Conservation (phyloP, 2,888 invertebrate genomes). For the Sclerodermus sp. region DNA sequence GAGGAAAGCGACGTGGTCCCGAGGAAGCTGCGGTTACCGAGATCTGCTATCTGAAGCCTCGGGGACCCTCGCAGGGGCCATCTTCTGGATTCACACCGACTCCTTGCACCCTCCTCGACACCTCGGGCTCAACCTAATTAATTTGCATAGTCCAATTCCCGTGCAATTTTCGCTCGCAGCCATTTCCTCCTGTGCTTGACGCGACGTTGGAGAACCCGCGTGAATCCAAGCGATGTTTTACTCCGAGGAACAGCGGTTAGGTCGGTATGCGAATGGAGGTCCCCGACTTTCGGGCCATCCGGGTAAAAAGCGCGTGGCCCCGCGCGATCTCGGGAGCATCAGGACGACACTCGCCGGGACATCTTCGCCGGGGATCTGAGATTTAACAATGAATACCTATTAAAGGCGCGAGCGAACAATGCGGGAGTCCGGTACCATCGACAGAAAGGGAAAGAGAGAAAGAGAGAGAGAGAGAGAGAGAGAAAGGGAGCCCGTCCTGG, state of each 20-base stretch:
- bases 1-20: too few relatives aligned
- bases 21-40: too few relatives aligned
- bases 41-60: conserved; percentile 37
- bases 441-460: not conserved
- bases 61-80: conserved; percentile 19
- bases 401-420: conserved; percentile 52
- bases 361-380: conserved; percentile 36
- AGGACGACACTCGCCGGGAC: conserved; percentile 31
- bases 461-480: not conserved
- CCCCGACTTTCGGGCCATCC: too few relatives aligned
- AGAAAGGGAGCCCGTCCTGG: too few relatives aligned
- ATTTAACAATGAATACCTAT: conserved; percentile 51
- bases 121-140: not conserved
- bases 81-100: conserved; percentile 25
- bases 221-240: too few relatives aligned
- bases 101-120: conserved; percentile 3
- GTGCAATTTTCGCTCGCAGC: too few relatives aligned
- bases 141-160: too few relatives aligned
- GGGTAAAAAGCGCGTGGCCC: conserved; percentile 21
- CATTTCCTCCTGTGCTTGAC: too few relatives aligned
- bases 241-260: too few relatives aligned
- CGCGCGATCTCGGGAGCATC: conserved; percentile 35
- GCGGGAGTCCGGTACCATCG: conserved; percentile 18
- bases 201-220: too few relatives aligned
- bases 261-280: too few relatives aligned